Evolutionary conservation across 1,140 invertebrate genomes (phyloP).

Genomic region (Anastatus disparis): DNA sequence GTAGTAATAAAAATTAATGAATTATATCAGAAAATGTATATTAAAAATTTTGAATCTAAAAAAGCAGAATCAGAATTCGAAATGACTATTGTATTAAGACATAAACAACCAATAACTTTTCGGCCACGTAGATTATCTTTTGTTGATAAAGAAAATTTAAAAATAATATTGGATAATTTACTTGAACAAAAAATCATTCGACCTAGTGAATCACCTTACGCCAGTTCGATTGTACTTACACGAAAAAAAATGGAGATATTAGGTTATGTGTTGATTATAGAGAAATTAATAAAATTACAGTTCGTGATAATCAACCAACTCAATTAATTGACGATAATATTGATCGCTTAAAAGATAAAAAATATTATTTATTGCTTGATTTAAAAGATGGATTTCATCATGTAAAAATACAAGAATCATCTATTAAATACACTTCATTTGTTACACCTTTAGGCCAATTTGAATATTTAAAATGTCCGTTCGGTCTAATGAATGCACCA

Average conservation of each 20-base stretch:
- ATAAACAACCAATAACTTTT: conserved; percentile 42
- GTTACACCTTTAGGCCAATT: conserved; percentile 14
- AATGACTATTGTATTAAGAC: neutral
- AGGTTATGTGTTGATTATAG: conserved; percentile 61
- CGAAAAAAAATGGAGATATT: conserved; percentile 47
- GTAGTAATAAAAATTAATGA: neutral
- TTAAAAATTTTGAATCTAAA: neutral
- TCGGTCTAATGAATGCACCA: too few species aligned
- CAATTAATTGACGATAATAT: too few species aligned
- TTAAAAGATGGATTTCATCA: too few species aligned
- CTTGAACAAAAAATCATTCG: neutral
- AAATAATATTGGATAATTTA: neutral
- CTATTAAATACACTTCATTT: too few species aligned
- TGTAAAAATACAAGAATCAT: too few species aligned
- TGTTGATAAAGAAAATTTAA: neutral
- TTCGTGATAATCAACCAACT: too few species aligned
- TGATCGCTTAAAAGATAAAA: too few species aligned
- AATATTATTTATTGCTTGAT: too few species aligned
- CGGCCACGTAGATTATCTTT: neutral
- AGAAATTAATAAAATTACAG: too few species aligned
- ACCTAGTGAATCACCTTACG: neutral
- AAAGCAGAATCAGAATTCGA: neutral
- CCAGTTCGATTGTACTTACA: neutral
- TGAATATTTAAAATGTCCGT: too few species aligned
- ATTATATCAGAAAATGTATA: neutral